Percentiles rank a stretch among this genome's conserved stretches.
phyloP scores from a whole-genome alignment of 2,888 invertebrate species.

The Mantis religiosa region DNA sequence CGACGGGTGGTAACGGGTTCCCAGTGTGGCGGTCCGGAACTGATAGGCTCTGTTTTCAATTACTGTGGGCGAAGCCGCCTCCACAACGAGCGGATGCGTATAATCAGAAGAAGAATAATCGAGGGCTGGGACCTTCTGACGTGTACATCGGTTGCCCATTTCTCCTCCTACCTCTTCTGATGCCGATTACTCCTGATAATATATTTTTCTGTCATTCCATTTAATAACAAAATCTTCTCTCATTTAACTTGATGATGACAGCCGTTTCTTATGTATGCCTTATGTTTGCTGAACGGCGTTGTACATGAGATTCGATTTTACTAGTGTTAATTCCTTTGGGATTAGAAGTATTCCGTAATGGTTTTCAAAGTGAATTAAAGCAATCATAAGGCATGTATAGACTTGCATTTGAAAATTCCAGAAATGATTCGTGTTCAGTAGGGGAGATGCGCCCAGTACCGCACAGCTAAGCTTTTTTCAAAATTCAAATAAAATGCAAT shows the following conservation, averaged over 20 bases:
- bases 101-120: constrained; percentile 4
- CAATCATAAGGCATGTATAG: no score
- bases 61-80: constrained; percentile 15
- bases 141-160: not conserved
- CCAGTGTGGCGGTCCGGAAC: constrained; percentile 9
- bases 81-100: constrained; percentile 7
- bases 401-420: no score
- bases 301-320: no score
- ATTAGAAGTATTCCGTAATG: no score
- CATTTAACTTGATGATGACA: not conserved
- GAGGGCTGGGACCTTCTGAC: not conserved
- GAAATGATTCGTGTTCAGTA: no score
- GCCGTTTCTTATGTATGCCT: not conserved
- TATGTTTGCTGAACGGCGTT: no score
- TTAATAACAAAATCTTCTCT: not conserved
- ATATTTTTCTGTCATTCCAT: not conserved
- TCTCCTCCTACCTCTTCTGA: not conserved
- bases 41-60: constrained; percentile 24
- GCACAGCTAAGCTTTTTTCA: no score
- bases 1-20: not conserved
- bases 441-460: no score
- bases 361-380: no score
- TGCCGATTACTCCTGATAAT: not conserved
- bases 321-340: no score
- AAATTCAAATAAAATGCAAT: no score